phyloP scores from a whole-genome alignment of 2,113 vertebrate genomes.

The Pteronura brasiliensis region DNA sequence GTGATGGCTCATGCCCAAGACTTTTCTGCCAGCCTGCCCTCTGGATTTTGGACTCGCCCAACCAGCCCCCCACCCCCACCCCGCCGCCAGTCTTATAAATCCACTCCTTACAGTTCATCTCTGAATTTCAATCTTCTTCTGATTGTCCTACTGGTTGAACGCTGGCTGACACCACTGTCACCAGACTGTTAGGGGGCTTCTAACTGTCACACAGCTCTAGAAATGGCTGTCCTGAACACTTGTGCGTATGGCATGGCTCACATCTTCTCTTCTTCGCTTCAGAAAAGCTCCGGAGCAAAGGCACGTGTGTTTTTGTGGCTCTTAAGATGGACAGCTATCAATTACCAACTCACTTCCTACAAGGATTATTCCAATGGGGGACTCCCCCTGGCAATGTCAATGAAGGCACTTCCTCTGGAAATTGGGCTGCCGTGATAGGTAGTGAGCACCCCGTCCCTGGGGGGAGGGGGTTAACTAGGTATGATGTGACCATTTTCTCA shows the following conservation, averaged over 20 bases:
- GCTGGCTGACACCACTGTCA: not conserved
- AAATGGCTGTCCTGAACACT: rapidly evolving
- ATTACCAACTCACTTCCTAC: not conserved
- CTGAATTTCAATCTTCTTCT: not conserved
- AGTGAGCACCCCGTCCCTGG: rapidly evolving
- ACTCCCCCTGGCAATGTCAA: not conserved
- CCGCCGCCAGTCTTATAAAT: not conserved
- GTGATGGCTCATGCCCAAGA: not conserved
- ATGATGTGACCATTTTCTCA: not conserved
- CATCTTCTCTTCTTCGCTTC: not conserved
- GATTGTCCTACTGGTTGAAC: not conserved
- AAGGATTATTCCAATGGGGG: not conserved
- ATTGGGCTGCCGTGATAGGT: not conserved
- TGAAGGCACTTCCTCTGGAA: not conserved
- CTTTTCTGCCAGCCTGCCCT: not conserved
- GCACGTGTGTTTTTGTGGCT: not conserved
- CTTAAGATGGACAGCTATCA: not conserved
- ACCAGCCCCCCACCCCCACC: no score
- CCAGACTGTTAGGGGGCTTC: not conserved
- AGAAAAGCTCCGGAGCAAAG: not conserved
- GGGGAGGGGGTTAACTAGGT: not conserved
- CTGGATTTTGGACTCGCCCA: not conserved
- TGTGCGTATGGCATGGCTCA: not conserved
- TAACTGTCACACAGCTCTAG: no score
- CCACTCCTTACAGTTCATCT: not conserved